phyloP scores from a whole-genome alignment of 2,888 invertebrate genomes.

The Ctena decussata region DNA sequence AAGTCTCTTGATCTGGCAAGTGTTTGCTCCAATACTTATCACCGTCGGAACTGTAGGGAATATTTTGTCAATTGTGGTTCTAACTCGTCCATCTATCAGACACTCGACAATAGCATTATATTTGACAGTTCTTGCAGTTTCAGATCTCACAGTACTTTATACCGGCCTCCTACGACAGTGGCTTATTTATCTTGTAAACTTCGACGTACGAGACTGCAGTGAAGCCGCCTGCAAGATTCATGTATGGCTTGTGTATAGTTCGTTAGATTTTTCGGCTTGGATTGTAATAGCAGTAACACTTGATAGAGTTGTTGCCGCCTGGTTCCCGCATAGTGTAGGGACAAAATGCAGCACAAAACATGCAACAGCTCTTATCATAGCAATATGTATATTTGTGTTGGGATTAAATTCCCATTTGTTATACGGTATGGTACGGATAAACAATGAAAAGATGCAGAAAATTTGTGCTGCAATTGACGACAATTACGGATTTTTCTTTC shows the following conservation, averaged over 20 bases:
- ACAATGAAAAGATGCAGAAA: neutral
- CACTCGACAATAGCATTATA: constrained; percentile 74
- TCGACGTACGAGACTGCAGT: constrained; percentile 69
- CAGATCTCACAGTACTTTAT: constrained; percentile 76
- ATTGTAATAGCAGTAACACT: constrained; percentile 80
- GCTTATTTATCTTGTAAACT: constrained; percentile 51
- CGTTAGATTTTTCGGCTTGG: constrained; percentile 80
- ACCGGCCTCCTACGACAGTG: constrained; percentile 77
- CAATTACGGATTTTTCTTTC: constrained; percentile 62
- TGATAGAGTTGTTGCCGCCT: constrained; percentile 78
- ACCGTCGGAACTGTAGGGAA: constrained; percentile 80
- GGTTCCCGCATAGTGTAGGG: constrained; percentile 74
- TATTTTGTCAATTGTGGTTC: constrained; percentile 71
- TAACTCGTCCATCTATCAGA: constrained; percentile 69
- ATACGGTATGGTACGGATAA: constrained; percentile 62
- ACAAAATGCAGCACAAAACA: constrained; percentile 62
- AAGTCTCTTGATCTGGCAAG: no score
- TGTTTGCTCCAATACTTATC: constrained; percentile 65
- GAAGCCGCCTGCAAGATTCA: constrained; percentile 72
- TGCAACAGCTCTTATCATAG: constrained; percentile 49
- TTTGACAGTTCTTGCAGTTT: constrained; percentile 71
- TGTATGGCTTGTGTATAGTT: constrained; percentile 75
- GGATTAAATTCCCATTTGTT: constrained; percentile 73
- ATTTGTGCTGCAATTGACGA: constrained; percentile 46
- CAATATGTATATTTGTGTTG: constrained; percentile 60